A percentile compares a stretch with the other conserved stretches of the same genome.
phyloP scores from a whole-genome alignment of 2,113 vertebrate genomes.

The Cryptoleucopteryx plumbea region DNA sequence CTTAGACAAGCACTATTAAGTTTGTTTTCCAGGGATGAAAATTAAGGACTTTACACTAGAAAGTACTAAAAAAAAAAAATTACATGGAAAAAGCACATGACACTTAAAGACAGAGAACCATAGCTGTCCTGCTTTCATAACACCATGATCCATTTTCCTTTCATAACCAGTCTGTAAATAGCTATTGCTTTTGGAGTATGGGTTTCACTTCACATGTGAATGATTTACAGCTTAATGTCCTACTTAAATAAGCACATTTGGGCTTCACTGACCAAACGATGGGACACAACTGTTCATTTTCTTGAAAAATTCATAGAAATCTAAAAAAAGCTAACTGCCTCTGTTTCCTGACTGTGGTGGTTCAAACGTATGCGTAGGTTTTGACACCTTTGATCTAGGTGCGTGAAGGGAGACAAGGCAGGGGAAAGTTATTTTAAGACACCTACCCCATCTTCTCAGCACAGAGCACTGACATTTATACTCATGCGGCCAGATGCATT shows the following conservation, averaged over 20 bases:
- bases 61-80: not conserved
- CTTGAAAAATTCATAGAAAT: not conserved
- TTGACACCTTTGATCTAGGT: not conserved
- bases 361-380: fast-evolving
- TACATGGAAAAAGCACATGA: not conserved
- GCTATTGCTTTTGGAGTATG: not conserved
- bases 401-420: not conserved
- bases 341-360: not conserved
- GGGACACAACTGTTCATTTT: not conserved
- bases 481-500: not conserved
- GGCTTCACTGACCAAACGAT: not conserved
- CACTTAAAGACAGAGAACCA: not conserved
- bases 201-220: not conserved
- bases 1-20: not conserved
- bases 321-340: not conserved
- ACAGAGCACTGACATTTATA: not conserved
- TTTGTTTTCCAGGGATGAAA: not conserved
- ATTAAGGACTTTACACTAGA: not conserved
- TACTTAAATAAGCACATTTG: not conserved
- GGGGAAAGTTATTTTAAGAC: not conserved
- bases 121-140: not conserved
- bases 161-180: not conserved
- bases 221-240: not conserved
- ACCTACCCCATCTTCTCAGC: not conserved
- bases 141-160: not conserved